Evolutionary conservation across 2,797 vertebrate species (phyloP), one percentile per base, ranked within the genome.

Genomic region (Diplodus sargus): DNA sequence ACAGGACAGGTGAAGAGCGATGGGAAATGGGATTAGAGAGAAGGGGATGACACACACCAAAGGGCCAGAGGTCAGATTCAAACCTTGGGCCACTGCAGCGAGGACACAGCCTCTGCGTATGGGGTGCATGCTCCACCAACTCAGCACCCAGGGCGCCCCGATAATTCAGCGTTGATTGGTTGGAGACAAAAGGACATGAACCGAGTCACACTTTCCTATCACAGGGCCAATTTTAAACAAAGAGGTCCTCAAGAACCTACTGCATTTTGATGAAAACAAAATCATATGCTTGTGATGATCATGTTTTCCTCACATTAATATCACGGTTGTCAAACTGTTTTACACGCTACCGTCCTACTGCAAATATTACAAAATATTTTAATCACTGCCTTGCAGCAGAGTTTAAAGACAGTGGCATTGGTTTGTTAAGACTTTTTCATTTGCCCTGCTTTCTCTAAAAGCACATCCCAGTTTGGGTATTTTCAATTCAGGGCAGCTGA

Each of bases 231-330:
- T 28, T 34, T 56, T 11, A 22, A 49, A 71, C 15, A 66, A 74
- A 74, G 43, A 51, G 6, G 23, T 62, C 23, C 28, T 65, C 22
- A 12, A 48, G 23, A 18, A 13, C 39, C 30, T 16, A 43, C 20
- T n/a, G 48, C n/a, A 66, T 28, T 43, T 47, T 75, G 28, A 59
- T 52, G 23, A 23, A 59, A 49, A 39, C 34, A 52, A 62, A 53
- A 56, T 54, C n/a, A 47, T 17, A 74, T 7, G n/a, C 39, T 39
- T 49, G 22, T 69, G 13, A 34, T 22, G 39, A 15, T 48, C 1
- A 22, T n/a, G 8, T 48, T 59, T 49, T 28, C n/a, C 4, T 71
- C 43, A 45, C 5, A 45, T 25, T 45, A 18, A 16, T 23, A 18
- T 61, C 34, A 62, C 3, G 42, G 22, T 8, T 60, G 4, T 75